These are phyloP conservation scores for Dryadula phaetusa DNA, from an alignment of 2,888 invertebrate genomes.

Conservation along the genomic window DNA sequence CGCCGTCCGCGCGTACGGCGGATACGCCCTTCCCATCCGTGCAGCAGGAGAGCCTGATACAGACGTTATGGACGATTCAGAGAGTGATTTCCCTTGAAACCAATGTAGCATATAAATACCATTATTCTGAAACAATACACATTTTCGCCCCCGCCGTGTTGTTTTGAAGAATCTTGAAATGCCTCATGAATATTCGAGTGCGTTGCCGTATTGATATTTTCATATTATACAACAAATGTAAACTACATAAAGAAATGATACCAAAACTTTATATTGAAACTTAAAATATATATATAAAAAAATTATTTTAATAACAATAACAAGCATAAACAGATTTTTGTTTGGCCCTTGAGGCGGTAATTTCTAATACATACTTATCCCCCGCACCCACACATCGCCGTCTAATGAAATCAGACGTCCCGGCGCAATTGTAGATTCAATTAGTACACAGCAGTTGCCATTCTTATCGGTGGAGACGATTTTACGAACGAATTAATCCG, in stretches of 20 bases:
- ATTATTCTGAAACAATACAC: constrained; percentile 82
- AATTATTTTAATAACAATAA: neutral
- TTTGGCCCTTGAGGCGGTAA: constrained; percentile 44
- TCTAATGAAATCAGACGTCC: constrained; percentile 82
- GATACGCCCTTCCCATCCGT: constrained; percentile 51
- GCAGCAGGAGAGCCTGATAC: constrained; percentile 55
- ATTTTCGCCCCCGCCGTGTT: constrained; percentile 66
- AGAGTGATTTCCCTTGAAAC: constrained; percentile 84
- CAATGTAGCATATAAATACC: constrained; percentile 84
- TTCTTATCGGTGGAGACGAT: constrained; percentile 83
- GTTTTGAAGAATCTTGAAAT: constrained; percentile 65
- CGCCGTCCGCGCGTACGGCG: constrained; percentile 49
- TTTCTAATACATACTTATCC: constrained; percentile 53
- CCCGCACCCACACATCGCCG: constrained; percentile 62
- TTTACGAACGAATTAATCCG: constrained; percentile 84
- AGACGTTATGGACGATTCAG: constrained; percentile 75
- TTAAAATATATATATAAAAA: neutral
- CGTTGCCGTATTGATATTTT: constrained; percentile 49
- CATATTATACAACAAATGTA: constrained; percentile 25
- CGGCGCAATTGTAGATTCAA: constrained; percentile 82
- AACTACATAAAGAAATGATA: neutral
- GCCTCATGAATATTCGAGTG: constrained; percentile 62
- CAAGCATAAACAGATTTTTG: constrained; percentile 48
- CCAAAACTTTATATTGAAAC: too few relatives aligned
- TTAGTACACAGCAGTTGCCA: constrained; percentile 82